phyloP scores from a whole-genome alignment of 37 sponge, comb jelly and placozoan genomes.

The Agelas oroides region DNA sequence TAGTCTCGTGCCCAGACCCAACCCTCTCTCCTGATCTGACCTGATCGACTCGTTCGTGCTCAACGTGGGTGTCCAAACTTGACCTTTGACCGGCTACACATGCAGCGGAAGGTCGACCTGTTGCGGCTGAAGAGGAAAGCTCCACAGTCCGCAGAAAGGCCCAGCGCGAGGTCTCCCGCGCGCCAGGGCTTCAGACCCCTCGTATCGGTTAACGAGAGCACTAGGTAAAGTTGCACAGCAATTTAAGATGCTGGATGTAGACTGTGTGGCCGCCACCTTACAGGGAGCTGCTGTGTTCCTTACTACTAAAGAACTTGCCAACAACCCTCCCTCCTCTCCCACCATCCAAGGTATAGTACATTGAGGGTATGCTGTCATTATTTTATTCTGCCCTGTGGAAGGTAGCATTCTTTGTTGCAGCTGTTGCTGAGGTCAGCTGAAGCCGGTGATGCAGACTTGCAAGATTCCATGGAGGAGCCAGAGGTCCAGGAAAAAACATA shows the following conservation, averaged over 20 bases:
- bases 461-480: too few relatives aligned
- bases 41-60: neutral
- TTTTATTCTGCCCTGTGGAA: neutral
- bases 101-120: neutral
- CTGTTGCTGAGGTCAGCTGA: too few relatives aligned
- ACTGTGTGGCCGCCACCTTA: neutral
- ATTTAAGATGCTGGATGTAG: neutral
- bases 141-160: neutral
- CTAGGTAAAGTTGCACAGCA: neutral
- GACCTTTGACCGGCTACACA: too few relatives aligned
- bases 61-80: too few relatives aligned
- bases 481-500: neutral
- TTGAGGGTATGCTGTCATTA: neutral
- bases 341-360: neutral
- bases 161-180: neutral
- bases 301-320: neutral
- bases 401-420: neutral
- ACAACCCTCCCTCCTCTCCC: neutral
- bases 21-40: too few relatives aligned
- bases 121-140: constrained; percentile 13
- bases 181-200: neutral
- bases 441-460: too few relatives aligned
- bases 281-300: neutral
- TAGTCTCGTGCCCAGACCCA: too few relatives aligned
- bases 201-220: neutral